These are phyloP conservation scores for Eupithecia tripunctaria DNA, from an alignment of 2,888 invertebrate genomes.

Conservation along the genomic window DNA sequence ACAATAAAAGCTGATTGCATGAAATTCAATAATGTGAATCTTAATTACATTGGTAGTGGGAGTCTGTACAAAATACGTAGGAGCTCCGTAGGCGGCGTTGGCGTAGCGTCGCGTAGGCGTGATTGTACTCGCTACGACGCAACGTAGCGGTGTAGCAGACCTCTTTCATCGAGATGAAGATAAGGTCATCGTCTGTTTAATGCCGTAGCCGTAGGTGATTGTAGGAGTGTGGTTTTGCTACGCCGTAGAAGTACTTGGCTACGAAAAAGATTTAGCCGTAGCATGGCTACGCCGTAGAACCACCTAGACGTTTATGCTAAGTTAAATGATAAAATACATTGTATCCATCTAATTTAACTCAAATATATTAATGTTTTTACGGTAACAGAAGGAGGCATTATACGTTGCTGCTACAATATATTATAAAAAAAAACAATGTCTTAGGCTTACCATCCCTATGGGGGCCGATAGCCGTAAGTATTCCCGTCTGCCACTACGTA, in stretches of 20 bases:
- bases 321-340: not conserved
- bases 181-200: not conserved
- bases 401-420: not conserved
- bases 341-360: not conserved
- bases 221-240: not conserved
- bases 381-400: not conserved
- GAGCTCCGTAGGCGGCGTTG: constrained; percentile 3
- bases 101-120: constrained; percentile 1
- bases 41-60: not conserved
- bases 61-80: not conserved
- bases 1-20: not conserved
- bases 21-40: not conserved
- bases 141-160: constrained; percentile 9
- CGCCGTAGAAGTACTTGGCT: not conserved
- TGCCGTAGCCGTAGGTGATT: not conserved
- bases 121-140: constrained; percentile 12
- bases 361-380: not conserved
- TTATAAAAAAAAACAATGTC: not conserved
- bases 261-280: no score
- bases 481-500: no score
- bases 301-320: not conserved
- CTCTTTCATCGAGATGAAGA: not conserved
- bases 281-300: not conserved
- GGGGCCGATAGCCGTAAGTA: no score
- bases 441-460: no score